Evolutionary conservation across 2,888 invertebrate species (phyloP), one percentile per base, ranked within the genome.

Genomic region (Polietes domitor): DNA sequence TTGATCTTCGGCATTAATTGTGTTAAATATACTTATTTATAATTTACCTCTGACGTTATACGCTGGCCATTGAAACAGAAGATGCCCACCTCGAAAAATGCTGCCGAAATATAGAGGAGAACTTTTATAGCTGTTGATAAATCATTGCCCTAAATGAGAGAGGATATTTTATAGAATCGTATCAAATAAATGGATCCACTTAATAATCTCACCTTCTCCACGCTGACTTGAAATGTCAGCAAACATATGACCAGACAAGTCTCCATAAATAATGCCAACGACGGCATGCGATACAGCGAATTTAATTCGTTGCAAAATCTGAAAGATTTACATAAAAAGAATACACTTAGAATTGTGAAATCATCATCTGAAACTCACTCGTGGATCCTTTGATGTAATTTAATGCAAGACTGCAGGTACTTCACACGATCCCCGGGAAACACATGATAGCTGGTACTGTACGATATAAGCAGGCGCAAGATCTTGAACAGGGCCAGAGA

Each of bases 161-260:
- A 26, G n/a, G n/a, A n/a, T n/a, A n/a, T n/a, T n/a, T n/a, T n/a
- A n/a, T n/a, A n/a, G n/a, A n/a, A n/a, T n/a, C n/a, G n/a, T n/a
- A n/a, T n/a, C n/a, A n/a, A n/a, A n/a, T n/a, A n/a, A n/a, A n/a
- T n/a, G n/a, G n/a, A n/a, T n/a, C n/a, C n/a, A n/a, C n/a, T n/a
- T n/a, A 24, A 10, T 15, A 1, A 24, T 17, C 26, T 28, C 17
- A 89, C 89, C 88, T 89, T 78, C 4, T 86, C 86, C 0, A 89
- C 87, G 79, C 87, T 89, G 41, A 87, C 87, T 43, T 88, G 88
- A 70, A 89, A 90, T 0, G 89, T 87, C 50, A 90, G 26, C 87
- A 90, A 88, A 70, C 90, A 89, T 12, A 90, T 86, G 3, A 90
- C 78, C 15, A 90, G 82, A 47, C 87, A 88, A 73, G 88, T 89